Conservation (phyloP, 2,113 vertebrate species). For the Callipepla squamata region DNA sequence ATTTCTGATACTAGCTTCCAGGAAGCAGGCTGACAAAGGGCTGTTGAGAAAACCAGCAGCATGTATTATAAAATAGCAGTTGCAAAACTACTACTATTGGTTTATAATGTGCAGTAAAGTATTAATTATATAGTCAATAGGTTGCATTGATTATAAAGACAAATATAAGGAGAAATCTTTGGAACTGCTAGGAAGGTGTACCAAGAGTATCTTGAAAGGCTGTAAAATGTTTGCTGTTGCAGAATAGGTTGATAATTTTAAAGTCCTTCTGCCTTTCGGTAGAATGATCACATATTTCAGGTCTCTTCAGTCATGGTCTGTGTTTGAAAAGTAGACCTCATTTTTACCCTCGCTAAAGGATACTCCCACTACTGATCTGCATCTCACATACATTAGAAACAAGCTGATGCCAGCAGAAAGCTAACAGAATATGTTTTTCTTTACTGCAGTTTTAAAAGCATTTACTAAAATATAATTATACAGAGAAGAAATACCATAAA, state of each 20-base stretch:
- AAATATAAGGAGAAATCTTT: not conserved
- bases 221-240: not conserved
- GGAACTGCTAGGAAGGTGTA: not conserved
- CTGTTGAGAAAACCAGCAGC: not conserved
- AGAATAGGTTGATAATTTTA: not conserved
- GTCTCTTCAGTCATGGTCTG: not conserved
- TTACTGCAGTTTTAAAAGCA: not conserved
- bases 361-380: not conserved
- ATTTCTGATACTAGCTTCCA: not conserved
- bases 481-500: not conserved
- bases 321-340: not conserved
- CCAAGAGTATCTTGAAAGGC: not conserved
- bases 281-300: not conserved
- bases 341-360: not conserved
- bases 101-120: not conserved
- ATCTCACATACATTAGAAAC: not conserved
- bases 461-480: not conserved
- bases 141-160: not conserved
- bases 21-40: not conserved
- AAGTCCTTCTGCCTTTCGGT: not conserved
- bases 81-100: not conserved
- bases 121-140: not conserved
- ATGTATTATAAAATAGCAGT: not conserved
- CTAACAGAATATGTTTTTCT: not conserved
- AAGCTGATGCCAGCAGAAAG: not conserved